Evolutionary conservation across 1,140 invertebrate species (phyloP).

Genomic region (Ips typographus): DNA sequence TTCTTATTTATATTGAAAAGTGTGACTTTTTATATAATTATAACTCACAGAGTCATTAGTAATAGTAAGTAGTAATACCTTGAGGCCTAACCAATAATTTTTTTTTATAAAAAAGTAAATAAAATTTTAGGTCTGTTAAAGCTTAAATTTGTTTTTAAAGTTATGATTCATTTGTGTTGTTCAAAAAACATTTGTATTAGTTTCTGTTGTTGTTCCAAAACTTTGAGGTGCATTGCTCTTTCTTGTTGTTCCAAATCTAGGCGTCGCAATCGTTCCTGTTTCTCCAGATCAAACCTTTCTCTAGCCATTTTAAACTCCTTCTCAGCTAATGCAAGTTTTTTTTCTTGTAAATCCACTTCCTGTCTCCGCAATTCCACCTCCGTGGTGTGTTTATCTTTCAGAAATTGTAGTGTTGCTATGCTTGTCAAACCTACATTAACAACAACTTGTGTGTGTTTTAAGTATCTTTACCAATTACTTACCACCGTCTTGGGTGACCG

Average conservation of each 20-base stretch:
- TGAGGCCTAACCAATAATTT: too few species aligned
- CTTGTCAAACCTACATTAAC: slow-evolving; percentile 6
- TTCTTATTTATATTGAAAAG: not conserved
- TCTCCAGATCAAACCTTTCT: slow-evolving; percentile 34
- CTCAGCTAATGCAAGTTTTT: slow-evolving; percentile 29
- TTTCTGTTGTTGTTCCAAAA: slow-evolving; percentile 34
- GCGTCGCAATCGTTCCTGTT: slow-evolving; percentile 21
- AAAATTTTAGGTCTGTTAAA: too few species aligned
- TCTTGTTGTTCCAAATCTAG: slow-evolving; percentile 31
- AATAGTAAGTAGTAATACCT: not conserved
- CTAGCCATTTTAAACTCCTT: slow-evolving; percentile 33
- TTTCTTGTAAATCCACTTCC: slow-evolving; percentile 26
- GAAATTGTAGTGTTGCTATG: slow-evolving; percentile 21
- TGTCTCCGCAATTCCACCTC: slow-evolving; percentile 21
- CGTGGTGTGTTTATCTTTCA: slow-evolving; percentile 30
- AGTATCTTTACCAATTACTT: slow-evolving; percentile 1
- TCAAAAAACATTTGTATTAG: slow-evolving; percentile 31
- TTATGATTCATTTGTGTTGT: slow-evolving; percentile 8
- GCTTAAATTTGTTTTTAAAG: too few species aligned
- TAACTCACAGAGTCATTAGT: not conserved
- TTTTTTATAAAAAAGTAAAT: too few species aligned
- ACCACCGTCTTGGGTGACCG: slow-evolving; percentile 16
- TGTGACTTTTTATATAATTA: slow-evolving; percentile 3
- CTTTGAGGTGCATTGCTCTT: slow-evolving; percentile 27
- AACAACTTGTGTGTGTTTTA: not conserved